Evolutionary conservation across 1,140 invertebrate species (phyloP).

Genomic region (Bilobella aurantiaca): DNA sequence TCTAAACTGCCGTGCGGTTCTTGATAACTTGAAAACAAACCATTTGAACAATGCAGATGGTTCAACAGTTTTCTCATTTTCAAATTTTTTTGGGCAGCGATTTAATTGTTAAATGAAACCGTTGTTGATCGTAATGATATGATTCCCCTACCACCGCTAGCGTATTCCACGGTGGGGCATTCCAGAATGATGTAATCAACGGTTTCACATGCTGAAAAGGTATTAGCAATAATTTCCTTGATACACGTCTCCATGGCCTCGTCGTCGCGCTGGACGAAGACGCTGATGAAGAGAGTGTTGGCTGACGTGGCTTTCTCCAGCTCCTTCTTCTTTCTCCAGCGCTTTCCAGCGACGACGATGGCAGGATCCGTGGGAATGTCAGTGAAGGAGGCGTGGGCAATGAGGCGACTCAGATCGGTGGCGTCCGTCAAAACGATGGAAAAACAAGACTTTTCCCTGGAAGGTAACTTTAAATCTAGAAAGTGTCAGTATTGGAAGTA

Average conservation of each 20-base stretch:
- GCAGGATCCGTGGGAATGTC: slow-evolving; percentile 13
- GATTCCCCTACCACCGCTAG: not conserved
- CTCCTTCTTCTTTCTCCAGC: slow-evolving; percentile 13
- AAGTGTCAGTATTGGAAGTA: not conserved
- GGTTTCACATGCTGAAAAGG: slow-evolving; percentile 15
- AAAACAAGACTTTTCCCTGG: slow-evolving; percentile 21
- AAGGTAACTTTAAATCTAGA: not conserved
- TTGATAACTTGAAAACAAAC: not conserved
- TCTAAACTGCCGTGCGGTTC: no score
- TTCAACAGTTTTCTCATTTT: not conserved
- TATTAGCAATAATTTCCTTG: slow-evolving; percentile 9
- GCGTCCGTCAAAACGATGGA: slow-evolving; percentile 16
- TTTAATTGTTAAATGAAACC: not conserved
- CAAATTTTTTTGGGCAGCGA: not conserved
- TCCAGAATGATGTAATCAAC: slow-evolving; percentile 21
- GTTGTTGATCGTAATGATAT: not conserved
- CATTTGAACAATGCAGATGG: no score
- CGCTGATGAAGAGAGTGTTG: slow-evolving; percentile 7
- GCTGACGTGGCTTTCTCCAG: not conserved
- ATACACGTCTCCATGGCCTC: slow-evolving; percentile 1
- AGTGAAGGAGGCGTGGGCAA: slow-evolving; percentile 21
- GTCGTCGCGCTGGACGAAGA: slow-evolving; percentile 7
- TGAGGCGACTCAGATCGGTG: not conserved
- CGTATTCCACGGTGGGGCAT: not conserved
- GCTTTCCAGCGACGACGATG: slow-evolving; percentile 14